Evolutionary conservation across 2,888 invertebrate species (phyloP).

Genomic region (Schrankia costaestrigalis): DNA sequence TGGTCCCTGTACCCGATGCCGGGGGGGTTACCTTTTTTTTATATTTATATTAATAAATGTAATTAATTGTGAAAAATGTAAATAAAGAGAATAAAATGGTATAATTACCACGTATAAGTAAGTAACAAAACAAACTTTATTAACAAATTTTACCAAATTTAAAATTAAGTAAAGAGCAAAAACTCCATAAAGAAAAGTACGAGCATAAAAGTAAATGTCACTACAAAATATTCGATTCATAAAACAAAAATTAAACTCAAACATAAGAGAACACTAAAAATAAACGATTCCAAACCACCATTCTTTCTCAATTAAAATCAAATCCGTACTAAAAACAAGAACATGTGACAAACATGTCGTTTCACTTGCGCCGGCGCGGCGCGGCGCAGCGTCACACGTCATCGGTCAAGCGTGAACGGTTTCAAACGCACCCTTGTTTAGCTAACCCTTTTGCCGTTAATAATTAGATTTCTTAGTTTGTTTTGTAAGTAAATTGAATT

Average conservation of each 20-base stretch:
- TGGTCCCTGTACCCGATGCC: too few species aligned
- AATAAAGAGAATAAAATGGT: too few species aligned
- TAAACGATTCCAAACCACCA: constrained; percentile 6
- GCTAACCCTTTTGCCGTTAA: constrained; percentile 31
- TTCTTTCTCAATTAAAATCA: constrained; percentile 28
- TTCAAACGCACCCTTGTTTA: constrained; percentile 40
- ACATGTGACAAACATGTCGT: constrained; percentile 21
- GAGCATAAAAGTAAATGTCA: neutral
- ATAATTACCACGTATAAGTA: too few species aligned
- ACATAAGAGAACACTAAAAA: constrained; percentile 3
- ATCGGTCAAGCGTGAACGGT: constrained; percentile 41
- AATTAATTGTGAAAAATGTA: too few species aligned
- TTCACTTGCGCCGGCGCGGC: constrained; percentile 27
- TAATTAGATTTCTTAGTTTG: constrained; percentile 27
- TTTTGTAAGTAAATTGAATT: constrained; percentile 26
- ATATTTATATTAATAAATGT: too few species aligned
- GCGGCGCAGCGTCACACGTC: constrained; percentile 24
- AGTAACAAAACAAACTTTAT: too few species aligned
- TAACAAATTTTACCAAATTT: too few species aligned
- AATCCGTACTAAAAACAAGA: constrained; percentile 24
- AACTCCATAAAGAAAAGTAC: neutral
- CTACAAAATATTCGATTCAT: too few species aligned
- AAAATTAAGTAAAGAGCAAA: neutral
- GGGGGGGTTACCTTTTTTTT: too few species aligned
- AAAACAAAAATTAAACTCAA: neutral